Evolutionary conservation across 2,113 vertebrate species (phyloP).

Genomic region (Suncus etruscus): DNA sequence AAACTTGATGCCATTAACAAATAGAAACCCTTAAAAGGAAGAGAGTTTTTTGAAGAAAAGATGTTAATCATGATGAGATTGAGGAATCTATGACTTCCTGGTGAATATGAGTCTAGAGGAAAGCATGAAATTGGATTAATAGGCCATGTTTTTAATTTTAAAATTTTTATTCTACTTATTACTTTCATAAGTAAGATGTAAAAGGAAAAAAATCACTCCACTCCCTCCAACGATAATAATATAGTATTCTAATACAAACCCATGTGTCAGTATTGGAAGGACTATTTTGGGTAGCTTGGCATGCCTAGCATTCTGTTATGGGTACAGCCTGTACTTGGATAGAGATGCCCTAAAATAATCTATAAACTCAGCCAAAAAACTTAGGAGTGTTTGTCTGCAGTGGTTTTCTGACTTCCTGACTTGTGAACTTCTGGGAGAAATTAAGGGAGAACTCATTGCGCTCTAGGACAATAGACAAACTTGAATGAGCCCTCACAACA

Average conservation of each 20-base stretch:
- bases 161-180: slow-evolving; percentile 43
- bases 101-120: slow-evolving; percentile 19
- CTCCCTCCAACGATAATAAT: slow-evolving; percentile 51
- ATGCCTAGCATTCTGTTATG: slow-evolving; percentile 62
- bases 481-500: slow-evolving; percentile 54
- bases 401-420: slow-evolving; percentile 71
- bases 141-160: slow-evolving; percentile 23
- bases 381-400: slow-evolving; percentile 64
- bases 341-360: slow-evolving; percentile 64
- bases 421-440: slow-evolving; percentile 74
- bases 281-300: slow-evolving; percentile 58
- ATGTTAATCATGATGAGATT: background rate
- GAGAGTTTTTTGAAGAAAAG: background rate
- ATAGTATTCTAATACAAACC: slow-evolving; percentile 50
- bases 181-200: slow-evolving; percentile 25
- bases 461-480: slow-evolving; percentile 58
- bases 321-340: slow-evolving; percentile 75
- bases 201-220: slow-evolving; percentile 56
- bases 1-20: background rate
- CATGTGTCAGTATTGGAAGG: slow-evolving; percentile 59
- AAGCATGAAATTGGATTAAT: slow-evolving; percentile 47
- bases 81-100: slow-evolving; percentile 4
- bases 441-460: slow-evolving; percentile 39
- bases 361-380: slow-evolving; percentile 66
- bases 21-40: background rate